Conservation (phyloP, 1,140 invertebrate genomes). For the Bathynomus jamesi region DNA sequence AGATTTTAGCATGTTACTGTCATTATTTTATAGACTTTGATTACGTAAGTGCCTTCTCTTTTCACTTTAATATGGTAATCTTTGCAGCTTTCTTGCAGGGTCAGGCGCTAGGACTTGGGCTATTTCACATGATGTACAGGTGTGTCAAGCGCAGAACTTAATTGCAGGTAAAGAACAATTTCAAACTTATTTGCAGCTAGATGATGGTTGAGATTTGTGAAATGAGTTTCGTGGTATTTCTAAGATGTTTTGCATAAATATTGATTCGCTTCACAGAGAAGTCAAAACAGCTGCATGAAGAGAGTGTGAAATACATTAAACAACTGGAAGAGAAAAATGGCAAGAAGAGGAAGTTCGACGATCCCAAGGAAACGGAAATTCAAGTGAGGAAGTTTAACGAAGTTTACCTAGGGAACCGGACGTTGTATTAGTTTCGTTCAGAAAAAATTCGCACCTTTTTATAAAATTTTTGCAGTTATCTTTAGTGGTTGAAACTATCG, state of each 20-base stretch:
- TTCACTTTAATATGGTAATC: background rate
- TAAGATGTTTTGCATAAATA: too few relatives aligned
- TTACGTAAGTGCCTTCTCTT: background rate
- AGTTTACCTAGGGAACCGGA: too few relatives aligned
- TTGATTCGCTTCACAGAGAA: background rate
- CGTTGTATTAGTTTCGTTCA: too few relatives aligned
- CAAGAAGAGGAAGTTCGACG: background rate
- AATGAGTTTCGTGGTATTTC: too few relatives aligned
- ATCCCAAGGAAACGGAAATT: background rate
- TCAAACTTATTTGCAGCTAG: too few relatives aligned
- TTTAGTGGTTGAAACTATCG: too few relatives aligned
- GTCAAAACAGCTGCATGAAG: background rate
- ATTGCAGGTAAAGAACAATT: conserved; percentile 15
- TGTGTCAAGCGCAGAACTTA: conserved; percentile 15
- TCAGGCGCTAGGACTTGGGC: conserved; percentile 27
- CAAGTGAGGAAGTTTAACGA: too few relatives aligned
- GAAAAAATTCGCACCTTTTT: too few relatives aligned
- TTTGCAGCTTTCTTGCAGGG: conserved; percentile 26
- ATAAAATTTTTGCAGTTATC: too few relatives aligned
- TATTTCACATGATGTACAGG: conserved; percentile 23
- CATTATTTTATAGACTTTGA: too few relatives aligned
- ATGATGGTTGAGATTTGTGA: too few relatives aligned
- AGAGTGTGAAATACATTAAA: background rate
- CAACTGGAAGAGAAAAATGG: background rate
- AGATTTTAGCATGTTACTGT: too few relatives aligned